Evolutionary conservation across 30 jellyfish, hydroid and myxozoan genomes (phyloP).

Genomic region (Aurelia coerulea): DNA sequence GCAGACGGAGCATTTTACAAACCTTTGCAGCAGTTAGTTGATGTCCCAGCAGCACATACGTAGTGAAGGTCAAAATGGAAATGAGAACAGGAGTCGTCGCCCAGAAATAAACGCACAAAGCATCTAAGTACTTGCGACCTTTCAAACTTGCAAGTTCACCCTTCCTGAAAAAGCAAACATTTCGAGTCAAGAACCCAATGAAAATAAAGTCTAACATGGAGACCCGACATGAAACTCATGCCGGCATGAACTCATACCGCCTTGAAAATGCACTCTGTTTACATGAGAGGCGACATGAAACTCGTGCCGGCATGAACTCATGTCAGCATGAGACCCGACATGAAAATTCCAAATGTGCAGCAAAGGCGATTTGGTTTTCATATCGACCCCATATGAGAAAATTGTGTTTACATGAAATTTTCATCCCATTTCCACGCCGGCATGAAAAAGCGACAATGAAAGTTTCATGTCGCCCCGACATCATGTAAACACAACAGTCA

Average conservation of each 20-base stretch:
- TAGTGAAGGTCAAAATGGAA: constrained; percentile 86
- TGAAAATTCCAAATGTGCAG: too few relatives aligned
- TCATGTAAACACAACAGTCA: too few relatives aligned
- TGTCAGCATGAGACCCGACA: too few relatives aligned
- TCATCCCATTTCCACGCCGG: too few relatives aligned
- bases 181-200: not conserved
- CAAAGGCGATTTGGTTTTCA: too few relatives aligned
- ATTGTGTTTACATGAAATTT: too few relatives aligned
- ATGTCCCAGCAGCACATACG: constrained; percentile 82
- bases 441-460: too few relatives aligned
- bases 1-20: not conserved
- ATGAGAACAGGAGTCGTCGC: constrained; percentile 97
- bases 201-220: not conserved
- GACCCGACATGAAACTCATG: not conserved
- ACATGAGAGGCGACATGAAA: too few relatives aligned
- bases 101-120: constrained; percentile 99
- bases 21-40: constrained; percentile 98
- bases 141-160: constrained; percentile 81
- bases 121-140: constrained; percentile 94
- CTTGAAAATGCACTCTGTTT: too few relatives aligned
- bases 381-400: too few relatives aligned
- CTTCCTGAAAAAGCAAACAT: constrained; percentile 49
- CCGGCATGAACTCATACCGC: too few relatives aligned
- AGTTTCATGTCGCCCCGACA: too few relatives aligned
- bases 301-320: not conserved